Evolutionary conservation across 2,888 invertebrate genomes (phyloP), one percentile per base, ranked within the genome.

Genomic region (Leucoma salicis): DNA sequence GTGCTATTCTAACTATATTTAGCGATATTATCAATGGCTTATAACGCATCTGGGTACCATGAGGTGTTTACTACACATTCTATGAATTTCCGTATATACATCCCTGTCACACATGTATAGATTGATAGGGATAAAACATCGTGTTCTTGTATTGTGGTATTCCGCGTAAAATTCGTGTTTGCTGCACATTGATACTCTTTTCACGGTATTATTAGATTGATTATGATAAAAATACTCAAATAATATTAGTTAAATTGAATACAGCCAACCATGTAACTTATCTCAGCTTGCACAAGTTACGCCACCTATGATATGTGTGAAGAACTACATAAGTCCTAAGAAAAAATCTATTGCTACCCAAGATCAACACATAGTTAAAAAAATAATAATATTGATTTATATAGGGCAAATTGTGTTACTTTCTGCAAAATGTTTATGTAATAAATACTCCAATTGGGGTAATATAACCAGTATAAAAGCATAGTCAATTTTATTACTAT

Each of bases 61-160:
- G 47, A 49, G 57, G 57, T 45, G 21, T 21, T 21, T 29, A 29
- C 6, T 29, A 38, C n/a, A n/a, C n/a, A n/a, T n/a, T n/a, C 31
- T 39, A 25, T 6, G 29, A 41, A 43, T 44, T 40, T 44, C 32
- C 35, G 32, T 8, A 12, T 11, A 1, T 39, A 42, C 16, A 1
- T 34, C 58, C 57, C 49, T 31, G 14, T 61, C 46, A 27, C 40
- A 36, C 55, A 2, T 24, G 8, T 1, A 25, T 3, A 2, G 1
- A 7, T 4, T 2, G 58, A 57, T 10, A 51, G 37, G 44, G 59
- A 61, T 31, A 14, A 46, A 21, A 12, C 21, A 40, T 35, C 35
- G 42, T 39, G 35, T 33, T 42, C 42, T 39, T 46, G 36, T 42
- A 42, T 35, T 36, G 35, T 5, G 14, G 12, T 21, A 28, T 29